These are phyloP conservation scores for Drosophila subsilvestris DNA, from an alignment of 2,888 invertebrate species.

Conservation along the genomic window DNA sequence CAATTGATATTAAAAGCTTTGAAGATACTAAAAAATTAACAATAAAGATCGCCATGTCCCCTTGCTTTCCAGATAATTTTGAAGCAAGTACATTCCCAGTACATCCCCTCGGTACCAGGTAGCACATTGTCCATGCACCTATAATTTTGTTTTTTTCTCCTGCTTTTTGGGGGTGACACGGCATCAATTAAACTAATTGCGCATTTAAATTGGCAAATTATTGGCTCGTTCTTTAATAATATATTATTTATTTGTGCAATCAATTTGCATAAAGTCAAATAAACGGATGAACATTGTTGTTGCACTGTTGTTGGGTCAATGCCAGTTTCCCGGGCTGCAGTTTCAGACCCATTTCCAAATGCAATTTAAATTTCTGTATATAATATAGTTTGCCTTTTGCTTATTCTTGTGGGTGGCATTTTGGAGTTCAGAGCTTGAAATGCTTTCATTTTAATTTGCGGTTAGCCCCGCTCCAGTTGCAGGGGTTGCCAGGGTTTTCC, in stretches of 20 bases:
- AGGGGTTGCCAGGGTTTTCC: background rate
- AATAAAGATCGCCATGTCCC: too few relatives aligned
- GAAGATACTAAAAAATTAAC: too few relatives aligned
- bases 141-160: background rate
- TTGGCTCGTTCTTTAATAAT: constrained; percentile 43
- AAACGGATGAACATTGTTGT: constrained; percentile 33
- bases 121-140: background rate
- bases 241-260: constrained; percentile 67
- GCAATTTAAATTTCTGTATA: constrained; percentile 24
- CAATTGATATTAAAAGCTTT: too few relatives aligned
- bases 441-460: constrained; percentile 54
- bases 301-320: constrained; percentile 7
- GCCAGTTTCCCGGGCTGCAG: background rate
- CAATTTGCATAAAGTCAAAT: constrained; percentile 56
- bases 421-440: background rate
- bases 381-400: constrained; percentile 9
- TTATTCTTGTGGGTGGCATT: constrained; percentile 14
- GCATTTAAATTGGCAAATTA: constrained; percentile 61
- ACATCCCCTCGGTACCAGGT: background rate
- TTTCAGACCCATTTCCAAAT: constrained; percentile 10
- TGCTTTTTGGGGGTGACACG: constrained; percentile 26
- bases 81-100: too few relatives aligned
- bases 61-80: too few relatives aligned
- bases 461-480: constrained; percentile 8
- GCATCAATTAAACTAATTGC: constrained; percentile 61